Percentiles rank a stretch among this genome's conserved stretches.
Evolutionary conservation across 2,797 vertebrate species (phyloP).

Genomic region (Lepus oiostolus): DNA sequence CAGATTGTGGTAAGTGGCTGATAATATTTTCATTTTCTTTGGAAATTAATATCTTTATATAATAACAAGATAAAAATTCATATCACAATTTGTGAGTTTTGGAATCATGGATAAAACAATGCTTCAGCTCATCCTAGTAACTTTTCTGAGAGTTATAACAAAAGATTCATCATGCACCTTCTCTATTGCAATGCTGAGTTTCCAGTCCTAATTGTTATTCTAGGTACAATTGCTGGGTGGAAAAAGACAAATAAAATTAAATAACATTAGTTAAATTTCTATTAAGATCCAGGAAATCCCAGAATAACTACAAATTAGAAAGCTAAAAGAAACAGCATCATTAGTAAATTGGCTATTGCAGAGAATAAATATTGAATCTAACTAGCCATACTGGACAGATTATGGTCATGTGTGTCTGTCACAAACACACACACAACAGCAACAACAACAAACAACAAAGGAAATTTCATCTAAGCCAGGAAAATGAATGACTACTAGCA

Average conservation of each 20-base stretch:
- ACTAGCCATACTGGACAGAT: not conserved
- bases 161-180: not conserved
- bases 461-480: not conserved
- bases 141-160: not conserved
- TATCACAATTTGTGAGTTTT: not conserved
- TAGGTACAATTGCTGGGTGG: not conserved
- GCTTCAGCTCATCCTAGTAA: not conserved
- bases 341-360: not conserved
- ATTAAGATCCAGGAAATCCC: conserved; percentile 32
- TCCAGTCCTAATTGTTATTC: not conserved
- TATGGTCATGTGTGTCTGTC: not conserved
- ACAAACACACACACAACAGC: not conserved
- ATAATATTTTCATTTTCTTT: not conserved
- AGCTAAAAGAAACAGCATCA: conserved; percentile 9
- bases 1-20: not conserved
- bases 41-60: not conserved
- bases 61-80: conserved; percentile 1
- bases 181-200: not conserved
- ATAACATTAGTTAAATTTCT: not conserved
- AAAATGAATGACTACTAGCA: conserved; percentile 14
- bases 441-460: conserved; percentile 2
- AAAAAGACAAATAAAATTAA: conserved; percentile 7
- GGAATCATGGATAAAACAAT: not conserved
- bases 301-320: conserved; percentile 6
- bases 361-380: conserved; percentile 33